Evolutionary conservation across 2,888 invertebrate genomes (phyloP).

Genomic region (Encarsia formosa): DNA sequence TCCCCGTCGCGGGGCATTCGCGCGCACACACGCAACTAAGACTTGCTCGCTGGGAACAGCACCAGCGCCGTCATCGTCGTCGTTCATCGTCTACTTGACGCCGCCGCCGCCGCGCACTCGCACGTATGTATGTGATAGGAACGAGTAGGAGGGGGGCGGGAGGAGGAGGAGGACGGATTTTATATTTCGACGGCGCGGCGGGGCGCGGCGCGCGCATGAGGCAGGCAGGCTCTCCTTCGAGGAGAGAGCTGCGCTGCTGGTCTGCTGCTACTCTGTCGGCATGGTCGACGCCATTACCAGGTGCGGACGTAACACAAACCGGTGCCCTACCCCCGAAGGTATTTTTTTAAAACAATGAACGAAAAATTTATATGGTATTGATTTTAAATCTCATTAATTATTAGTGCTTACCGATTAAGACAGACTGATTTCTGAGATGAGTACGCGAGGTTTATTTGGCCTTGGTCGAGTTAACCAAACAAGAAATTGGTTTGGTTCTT

Average conservation of each 20-base stretch:
- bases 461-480: no score
- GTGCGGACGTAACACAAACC: neutral
- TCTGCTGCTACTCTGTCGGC: constrained; percentile 34
- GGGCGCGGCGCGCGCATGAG: constrained; percentile 41
- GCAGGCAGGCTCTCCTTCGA: neutral
- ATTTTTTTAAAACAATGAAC: no score
- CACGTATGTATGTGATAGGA: neutral
- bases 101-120: neutral
- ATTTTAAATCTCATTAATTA: no score
- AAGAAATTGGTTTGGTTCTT: no score
- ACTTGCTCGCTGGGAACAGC: no score
- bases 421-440: no score
- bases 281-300: constrained; percentile 46
- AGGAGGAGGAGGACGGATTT: neutral
- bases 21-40: no score
- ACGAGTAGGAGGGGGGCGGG: neutral
- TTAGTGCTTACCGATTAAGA: no score
- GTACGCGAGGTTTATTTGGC: no score
- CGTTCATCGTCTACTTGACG: neutral
- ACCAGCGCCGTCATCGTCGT: neutral
- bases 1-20: no score
- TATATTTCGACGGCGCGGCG: constrained; percentile 40
- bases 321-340: neutral
- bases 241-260: neutral
- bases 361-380: no score